Conservation (phyloP, 2,113 vertebrate species). For the Scopus umbretta region DNA sequence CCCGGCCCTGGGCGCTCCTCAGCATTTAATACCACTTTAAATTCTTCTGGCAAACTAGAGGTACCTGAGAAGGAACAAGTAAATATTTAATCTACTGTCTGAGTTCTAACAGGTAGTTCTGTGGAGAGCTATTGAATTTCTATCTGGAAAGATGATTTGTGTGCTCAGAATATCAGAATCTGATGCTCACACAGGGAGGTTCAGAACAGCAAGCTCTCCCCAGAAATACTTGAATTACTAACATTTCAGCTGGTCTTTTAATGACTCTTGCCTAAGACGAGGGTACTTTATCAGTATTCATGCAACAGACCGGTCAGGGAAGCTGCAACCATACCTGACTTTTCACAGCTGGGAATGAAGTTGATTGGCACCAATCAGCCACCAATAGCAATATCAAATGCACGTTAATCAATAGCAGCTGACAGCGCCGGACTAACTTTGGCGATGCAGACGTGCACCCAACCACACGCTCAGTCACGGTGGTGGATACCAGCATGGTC, state of each 20-base stretch:
- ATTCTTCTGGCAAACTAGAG: constrained; percentile 17
- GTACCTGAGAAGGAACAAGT: not conserved
- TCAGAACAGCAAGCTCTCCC: not conserved
- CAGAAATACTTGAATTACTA: not conserved
- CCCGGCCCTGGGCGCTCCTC: fast-evolving
- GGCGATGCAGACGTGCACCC: not conserved
- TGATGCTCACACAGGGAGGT: not conserved
- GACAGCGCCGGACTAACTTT: not conserved
- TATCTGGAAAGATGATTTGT: not conserved
- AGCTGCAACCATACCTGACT: not conserved
- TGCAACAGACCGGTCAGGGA: fast-evolving
- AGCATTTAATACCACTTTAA: not conserved
- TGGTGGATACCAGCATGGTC: fast-evolving
- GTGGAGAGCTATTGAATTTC: constrained; percentile 22
- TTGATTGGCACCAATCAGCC: not conserved
- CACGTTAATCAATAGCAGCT: not conserved
- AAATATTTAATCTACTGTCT: constrained; percentile 51
- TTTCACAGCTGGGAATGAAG: not conserved
- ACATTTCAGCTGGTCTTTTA: not conserved
- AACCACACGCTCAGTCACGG: not conserved
- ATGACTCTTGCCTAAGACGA: not conserved
- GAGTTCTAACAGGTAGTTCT: constrained; percentile 9
- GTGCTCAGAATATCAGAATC: not conserved
- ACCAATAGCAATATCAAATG: not conserved
- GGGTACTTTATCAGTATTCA: not conserved